These are phyloP conservation scores for Eupithecia dodoneata DNA, from an alignment of 2,888 invertebrate genomes.

Conservation along the genomic window DNA sequence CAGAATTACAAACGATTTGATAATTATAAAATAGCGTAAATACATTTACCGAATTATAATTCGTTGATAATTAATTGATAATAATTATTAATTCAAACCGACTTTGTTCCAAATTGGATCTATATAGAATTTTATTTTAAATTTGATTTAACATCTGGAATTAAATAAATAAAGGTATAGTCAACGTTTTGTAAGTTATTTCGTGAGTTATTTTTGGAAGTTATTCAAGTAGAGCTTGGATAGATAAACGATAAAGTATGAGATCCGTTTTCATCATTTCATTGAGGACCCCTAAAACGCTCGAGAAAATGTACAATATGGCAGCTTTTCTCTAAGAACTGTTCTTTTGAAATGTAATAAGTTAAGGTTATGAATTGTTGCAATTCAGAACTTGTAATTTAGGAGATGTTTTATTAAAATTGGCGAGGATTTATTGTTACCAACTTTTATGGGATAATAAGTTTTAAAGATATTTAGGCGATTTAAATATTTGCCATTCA, in stretches of 20 bases:
- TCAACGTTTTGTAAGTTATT: neutral
- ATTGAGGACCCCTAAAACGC: neutral
- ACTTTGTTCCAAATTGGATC: neutral
- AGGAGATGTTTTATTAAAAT: neutral
- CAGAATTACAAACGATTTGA: too few relatives aligned
- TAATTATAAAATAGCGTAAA: too few relatives aligned
- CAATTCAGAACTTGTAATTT: slow-evolving; percentile 2
- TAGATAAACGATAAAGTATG: neutral
- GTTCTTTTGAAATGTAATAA: slow-evolving; percentile 1
- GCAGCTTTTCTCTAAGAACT: neutral
- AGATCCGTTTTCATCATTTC: neutral
- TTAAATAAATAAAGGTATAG: neutral
- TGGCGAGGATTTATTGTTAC: neutral
- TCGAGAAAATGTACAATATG: slow-evolving; percentile 1
- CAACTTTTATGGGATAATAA: neutral
- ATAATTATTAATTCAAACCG: neutral
- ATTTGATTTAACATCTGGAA: neutral
- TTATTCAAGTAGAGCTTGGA: neutral
- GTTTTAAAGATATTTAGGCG: neutral
- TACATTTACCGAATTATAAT: too few relatives aligned
- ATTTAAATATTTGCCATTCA: too few relatives aligned
- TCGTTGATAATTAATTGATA: too few relatives aligned
- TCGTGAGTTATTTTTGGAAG: neutral
- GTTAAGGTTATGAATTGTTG: slow-evolving; percentile 1
- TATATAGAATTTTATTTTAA: neutral